phyloP scores from a whole-genome alignment of 1,140 invertebrate species.

The Dinoponera quadriceps region DNA sequence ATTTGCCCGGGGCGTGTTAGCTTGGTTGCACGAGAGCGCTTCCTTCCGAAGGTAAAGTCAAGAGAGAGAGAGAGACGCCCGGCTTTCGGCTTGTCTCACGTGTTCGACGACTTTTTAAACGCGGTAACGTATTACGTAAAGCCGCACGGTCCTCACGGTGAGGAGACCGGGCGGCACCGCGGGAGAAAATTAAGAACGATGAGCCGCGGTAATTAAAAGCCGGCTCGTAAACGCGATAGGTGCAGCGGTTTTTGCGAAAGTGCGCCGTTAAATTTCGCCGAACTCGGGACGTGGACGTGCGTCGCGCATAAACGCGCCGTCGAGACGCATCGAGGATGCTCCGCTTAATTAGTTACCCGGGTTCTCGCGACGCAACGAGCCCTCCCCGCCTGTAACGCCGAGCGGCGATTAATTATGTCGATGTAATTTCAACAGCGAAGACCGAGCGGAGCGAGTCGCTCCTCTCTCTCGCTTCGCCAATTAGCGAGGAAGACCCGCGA shows the following conservation, averaged over 20 bases:
- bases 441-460: not conserved
- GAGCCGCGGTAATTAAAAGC: conserved; percentile 46
- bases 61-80: not conserved
- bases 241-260: conserved; percentile 51
- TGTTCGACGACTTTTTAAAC: conserved; percentile 14
- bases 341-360: conserved; percentile 31
- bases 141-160: not conserved
- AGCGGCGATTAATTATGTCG: conserved; percentile 48
- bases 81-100: not conserved
- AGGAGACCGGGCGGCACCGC: conserved; percentile 15
- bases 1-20: not conserved
- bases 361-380: not conserved
- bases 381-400: conserved; percentile 2
- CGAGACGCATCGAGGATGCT: not conserved
- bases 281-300: conserved; percentile 13
- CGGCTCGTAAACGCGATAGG: conserved; percentile 44
- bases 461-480: conserved; percentile 19
- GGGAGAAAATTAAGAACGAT: conserved; percentile 32
- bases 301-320: conserved; percentile 13
- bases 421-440: conserved; percentile 46
- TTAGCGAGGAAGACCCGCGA: conserved; percentile 46
- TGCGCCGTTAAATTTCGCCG: conserved; percentile 35
- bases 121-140: not conserved
- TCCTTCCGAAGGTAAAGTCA: no score
- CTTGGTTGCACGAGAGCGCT: not conserved